phyloP scores from a whole-genome alignment of 1,140 invertebrate genomes.

The Panagrolaimus sp. region DNA sequence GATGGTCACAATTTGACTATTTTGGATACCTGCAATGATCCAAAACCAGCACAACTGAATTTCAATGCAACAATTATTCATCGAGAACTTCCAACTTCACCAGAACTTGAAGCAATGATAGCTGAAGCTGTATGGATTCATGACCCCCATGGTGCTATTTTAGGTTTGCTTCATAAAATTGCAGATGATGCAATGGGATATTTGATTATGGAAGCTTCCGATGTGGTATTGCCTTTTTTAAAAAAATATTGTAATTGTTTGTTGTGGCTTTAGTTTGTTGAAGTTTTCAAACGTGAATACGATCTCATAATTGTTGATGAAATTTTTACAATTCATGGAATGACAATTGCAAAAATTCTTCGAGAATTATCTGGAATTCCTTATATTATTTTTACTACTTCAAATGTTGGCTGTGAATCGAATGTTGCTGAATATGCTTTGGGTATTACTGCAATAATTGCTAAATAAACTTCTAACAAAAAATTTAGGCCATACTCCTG shows the following conservation, averaged over 20 bases:
- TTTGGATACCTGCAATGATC: neutral
- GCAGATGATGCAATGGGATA: neutral
- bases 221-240: neutral
- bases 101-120: neutral
- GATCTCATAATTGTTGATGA: neutral
- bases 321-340: slow-evolving; percentile 7
- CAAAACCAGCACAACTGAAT: neutral
- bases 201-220: neutral
- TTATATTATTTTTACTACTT: neutral
- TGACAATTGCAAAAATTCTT: slow-evolving; percentile 1
- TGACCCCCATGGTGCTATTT: slow-evolving; percentile 2
- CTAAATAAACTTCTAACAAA: no score
- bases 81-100: neutral
- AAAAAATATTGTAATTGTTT: no score
- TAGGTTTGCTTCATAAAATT: neutral
- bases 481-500: neutral
- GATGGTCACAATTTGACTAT: slow-evolving; percentile 4
- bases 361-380: neutral
- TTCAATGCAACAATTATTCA: slow-evolving; percentile 4
- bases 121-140: neutral
- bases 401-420: neutral
- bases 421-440: neutral
- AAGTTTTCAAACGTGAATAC: slow-evolving; percentile 2
- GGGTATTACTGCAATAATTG: no score
- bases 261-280: no score